phyloP scores from a whole-genome alignment of 2,113 vertebrate genomes.

The Naja naja region DNA sequence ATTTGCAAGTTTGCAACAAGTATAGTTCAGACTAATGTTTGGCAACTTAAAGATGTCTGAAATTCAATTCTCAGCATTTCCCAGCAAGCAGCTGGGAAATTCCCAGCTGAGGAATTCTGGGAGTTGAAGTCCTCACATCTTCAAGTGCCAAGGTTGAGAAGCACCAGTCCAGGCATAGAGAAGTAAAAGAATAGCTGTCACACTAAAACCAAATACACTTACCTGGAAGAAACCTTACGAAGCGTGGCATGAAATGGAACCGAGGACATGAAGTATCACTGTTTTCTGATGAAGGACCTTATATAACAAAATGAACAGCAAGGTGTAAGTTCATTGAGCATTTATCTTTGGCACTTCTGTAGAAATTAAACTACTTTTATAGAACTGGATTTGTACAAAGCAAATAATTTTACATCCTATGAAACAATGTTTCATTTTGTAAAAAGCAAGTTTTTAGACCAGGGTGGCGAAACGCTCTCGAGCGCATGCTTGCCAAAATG shows the following conservation, averaged over 20 bases:
- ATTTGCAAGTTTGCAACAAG: background rate
- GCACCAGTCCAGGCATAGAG: no score
- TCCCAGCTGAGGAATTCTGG: background rate
- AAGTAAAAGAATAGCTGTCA: background rate
- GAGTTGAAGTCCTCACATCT: background rate
- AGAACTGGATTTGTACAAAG: background rate
- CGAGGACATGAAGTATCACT: conserved; percentile 77
- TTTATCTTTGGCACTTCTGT: background rate
- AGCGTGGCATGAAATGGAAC: conserved; percentile 98
- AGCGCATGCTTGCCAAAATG: no score
- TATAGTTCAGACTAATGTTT: background rate
- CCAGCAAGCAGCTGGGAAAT: no score
- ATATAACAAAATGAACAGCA: conserved; percentile 23
- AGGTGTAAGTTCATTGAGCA: background rate
- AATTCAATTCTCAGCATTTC: background rate
- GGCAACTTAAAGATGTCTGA: background rate
- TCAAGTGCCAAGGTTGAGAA: background rate
- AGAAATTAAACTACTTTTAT: background rate
- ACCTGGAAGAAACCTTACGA: conserved; percentile 96
- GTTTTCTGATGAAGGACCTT: conserved; percentile 83
- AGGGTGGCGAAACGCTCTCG: no score
- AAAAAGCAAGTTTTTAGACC: background rate
- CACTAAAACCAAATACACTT: conserved; percentile 34
- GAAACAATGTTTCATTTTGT: background rate
- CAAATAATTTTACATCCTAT: background rate